Evolutionary conservation across 2,113 vertebrate species (phyloP).

Genomic region (Forbesichthys papilliferus): DNA sequence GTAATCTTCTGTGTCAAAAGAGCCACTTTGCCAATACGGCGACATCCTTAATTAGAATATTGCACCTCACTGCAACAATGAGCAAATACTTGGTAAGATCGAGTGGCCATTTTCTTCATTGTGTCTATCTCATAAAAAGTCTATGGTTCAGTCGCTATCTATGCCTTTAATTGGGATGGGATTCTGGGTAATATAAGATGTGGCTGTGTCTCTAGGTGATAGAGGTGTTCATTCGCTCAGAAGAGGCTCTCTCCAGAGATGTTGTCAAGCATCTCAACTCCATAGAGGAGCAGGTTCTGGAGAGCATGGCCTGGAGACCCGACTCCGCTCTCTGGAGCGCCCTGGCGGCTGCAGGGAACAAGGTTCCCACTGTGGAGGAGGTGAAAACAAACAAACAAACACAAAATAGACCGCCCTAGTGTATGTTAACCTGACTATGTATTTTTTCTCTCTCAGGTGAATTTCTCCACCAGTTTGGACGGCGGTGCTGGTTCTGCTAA

Average conservation of each 20-base stretch:
- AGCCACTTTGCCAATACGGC: no score
- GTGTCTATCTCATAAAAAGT: no score
- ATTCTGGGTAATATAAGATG: background rate
- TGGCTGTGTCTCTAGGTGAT: slow-evolving; percentile 82
- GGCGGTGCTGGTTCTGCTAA: slow-evolving; percentile 51
- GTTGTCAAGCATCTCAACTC: slow-evolving; percentile 97
- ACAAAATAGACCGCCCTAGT: no score
- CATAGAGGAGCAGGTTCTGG: slow-evolving; percentile 95
- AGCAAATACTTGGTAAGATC: no score
- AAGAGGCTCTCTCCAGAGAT: slow-evolving; percentile 94
- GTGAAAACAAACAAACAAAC: slow-evolving; percentile 56
- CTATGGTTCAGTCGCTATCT: no score
- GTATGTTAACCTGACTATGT: background rate
- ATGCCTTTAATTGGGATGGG: no score
- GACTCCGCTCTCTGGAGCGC: slow-evolving; percentile 88
- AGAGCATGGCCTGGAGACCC: slow-evolving; percentile 86
- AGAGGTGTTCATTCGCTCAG: slow-evolving; percentile 94
- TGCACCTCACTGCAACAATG: no score
- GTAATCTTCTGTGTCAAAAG: no score
- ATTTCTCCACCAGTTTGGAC: slow-evolving; percentile 92
- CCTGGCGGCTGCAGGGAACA: slow-evolving; percentile 79
- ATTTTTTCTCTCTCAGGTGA: slow-evolving; percentile 78
- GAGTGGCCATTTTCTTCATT: no score
- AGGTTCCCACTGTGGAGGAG: slow-evolving; percentile 93
- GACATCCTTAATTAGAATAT: no score